phyloP scores from a whole-genome alignment of 2,113 vertebrate species.

The Saccopteryx leptura region DNA sequence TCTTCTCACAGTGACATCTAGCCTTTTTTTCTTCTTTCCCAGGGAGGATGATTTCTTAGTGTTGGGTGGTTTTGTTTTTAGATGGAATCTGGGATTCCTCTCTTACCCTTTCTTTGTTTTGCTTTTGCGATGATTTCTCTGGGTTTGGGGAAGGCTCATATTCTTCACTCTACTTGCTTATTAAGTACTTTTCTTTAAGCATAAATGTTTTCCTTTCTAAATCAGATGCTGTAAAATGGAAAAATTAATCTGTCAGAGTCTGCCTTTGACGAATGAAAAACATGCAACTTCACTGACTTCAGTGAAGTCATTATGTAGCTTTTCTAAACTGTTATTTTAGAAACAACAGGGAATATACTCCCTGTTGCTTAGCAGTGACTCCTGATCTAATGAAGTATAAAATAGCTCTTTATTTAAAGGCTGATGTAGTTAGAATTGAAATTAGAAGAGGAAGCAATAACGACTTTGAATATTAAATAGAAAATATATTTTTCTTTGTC shows the following conservation, averaged over 20 bases:
- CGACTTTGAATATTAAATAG: conserved; percentile 16
- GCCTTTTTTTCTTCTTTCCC: neutral
- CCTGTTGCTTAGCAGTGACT: neutral
- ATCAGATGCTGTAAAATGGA: neutral
- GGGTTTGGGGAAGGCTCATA: neutral
- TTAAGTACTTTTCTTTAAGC: neutral
- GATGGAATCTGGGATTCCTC: neutral
- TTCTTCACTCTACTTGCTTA: neutral
- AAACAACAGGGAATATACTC: neutral
- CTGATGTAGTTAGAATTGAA: conserved; percentile 34
- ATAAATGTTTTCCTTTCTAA: neutral
- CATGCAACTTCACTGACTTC: neutral
- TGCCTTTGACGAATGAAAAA: conserved; percentile 39
- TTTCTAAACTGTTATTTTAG: conserved; percentile 48
- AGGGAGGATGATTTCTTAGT: neutral
- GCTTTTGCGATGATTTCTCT: neutral
- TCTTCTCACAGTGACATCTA: neutral
- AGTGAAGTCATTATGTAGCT: conserved; percentile 25
- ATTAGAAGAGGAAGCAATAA: neutral
- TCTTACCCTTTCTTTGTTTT: neutral
- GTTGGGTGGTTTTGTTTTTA: neutral
- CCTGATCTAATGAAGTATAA: neutral
- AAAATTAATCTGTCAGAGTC: neutral
- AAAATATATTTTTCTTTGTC: conserved; percentile 18
- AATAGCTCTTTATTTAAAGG: conserved; percentile 40